Evolutionary conservation across 2,888 invertebrate species (phyloP), one percentile per base, ranked within the genome.

Genomic region (Sabatieria punctata): DNA sequence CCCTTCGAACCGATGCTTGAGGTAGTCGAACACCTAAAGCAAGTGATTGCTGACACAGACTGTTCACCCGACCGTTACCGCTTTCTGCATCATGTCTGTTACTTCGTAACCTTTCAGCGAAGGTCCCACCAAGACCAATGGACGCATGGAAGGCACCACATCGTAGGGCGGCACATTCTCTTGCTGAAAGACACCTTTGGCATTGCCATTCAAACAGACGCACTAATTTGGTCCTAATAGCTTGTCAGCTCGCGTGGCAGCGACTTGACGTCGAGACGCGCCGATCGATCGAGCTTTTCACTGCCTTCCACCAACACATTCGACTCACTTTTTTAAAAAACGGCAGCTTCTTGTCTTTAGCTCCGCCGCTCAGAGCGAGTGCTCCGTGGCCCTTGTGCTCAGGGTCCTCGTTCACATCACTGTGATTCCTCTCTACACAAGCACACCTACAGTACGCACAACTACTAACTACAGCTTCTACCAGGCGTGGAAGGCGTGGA

Each of bases 1-100:
- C 74, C 91, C 91, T 73, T 89, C 89, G 68, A 95, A 95, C 61
- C 83, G 78, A 73, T 89, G 85, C 72, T 95, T 95, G 57, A 95
- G 76, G 72, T 83, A 95, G 74, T 95, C 93, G 71, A 95, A 95
- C 59, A 95, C n/a, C n/a, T n/a, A n/a, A n/a, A n/a, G n/a, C n/a
- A n/a, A n/a, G n/a, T n/a, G n/a, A n/a, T n/a, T n/a, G n/a, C n/a
- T n/a, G n/a, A n/a, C n/a, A n/a, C n/a, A n/a, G n/a, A n/a, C n/a
- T n/a, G n/a, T n/a, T n/a, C n/a, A n/a, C n/a, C n/a, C n/a, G n/a
- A n/a, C n/a, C n/a, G n/a, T n/a, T n/a, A n/a, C 77, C 56, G 93
- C 93, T 73, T 95, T 95, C 72, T 95, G 95, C 93, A 95, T 95
- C 93, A 95, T 95, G 69, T 95, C 95, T 45, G 93, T 95, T 63